These are phyloP conservation scores for Acrocyrtus sp. DNA, from an alignment of 2,888 invertebrate genomes.

Conservation along the genomic window DNA sequence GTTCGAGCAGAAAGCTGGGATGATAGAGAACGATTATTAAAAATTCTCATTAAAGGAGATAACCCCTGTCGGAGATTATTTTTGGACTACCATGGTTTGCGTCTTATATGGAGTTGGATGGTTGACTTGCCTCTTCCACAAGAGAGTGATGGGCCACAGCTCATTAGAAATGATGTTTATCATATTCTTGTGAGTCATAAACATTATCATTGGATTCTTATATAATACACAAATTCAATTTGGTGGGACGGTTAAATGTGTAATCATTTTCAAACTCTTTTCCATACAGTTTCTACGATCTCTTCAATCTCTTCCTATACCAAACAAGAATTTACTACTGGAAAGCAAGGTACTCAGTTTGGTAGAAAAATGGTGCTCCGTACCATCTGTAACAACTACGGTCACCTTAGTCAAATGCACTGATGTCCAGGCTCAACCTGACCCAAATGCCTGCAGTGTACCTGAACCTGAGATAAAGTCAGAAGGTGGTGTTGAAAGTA, in stretches of 20 bases:
- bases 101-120: slow-evolving; percentile 94
- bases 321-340: slow-evolving; percentile 91
- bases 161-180: slow-evolving; percentile 52
- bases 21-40: slow-evolving; percentile 77
- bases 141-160: slow-evolving; percentile 36
- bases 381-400: slow-evolving; percentile 41
- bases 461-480: slow-evolving; percentile 30
- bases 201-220: too few species aligned
- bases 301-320: slow-evolving; percentile 86
- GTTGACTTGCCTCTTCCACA: slow-evolving; percentile 73
- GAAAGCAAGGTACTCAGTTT: slow-evolving; percentile 89
- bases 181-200: slow-evolving; percentile 52
- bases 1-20: slow-evolving; percentile 87
- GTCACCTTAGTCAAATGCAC: slow-evolving; percentile 53
- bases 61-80: slow-evolving; percentile 86
- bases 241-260: too few species aligned
- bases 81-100: slow-evolving; percentile 91
- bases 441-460: slow-evolving; percentile 6
- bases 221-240: background rate
- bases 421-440: slow-evolving; percentile 8
- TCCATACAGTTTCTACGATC: slow-evolving; percentile 77
- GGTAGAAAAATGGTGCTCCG: slow-evolving; percentile 80
- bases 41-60: slow-evolving; percentile 82
- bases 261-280: background rate
- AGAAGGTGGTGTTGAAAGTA: slow-evolving; percentile 7